Base-by-base conservation (phyloP, 2,113 vertebrate species). In the Megaleporinus macrocephalus region DNA sequence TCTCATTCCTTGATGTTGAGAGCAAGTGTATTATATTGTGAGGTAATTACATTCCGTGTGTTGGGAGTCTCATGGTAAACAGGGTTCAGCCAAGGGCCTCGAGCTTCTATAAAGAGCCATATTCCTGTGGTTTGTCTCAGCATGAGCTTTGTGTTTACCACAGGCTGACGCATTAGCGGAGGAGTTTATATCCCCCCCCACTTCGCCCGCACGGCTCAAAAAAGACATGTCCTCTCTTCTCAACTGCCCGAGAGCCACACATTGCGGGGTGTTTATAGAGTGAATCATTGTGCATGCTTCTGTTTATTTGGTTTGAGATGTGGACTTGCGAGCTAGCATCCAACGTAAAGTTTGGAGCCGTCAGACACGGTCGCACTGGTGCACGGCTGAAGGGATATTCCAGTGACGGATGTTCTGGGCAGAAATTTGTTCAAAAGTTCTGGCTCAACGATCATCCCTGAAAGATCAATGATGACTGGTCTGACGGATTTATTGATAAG, bases 401-500 rank as follows among this genome's bases (percentile, higher is more conserved):
- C 49, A 80, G 22, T 76, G 78, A 83, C 77, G 57, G 69, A 83
- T 78, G 33, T 29, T 63, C 47, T n/a, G 24, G 49, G 68, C 57
- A 65, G 44, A 78, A 69, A 76, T 73, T 27, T 57, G 33, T 71
- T 74, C 73, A 61, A 49, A 22, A 78, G 79, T 47, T 73, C 62
- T 73, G 44, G 66, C 44, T 33, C 63, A 65, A 7, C 2, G 30
- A 57, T 61, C 33, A 4, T 75, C 33, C 70, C 77, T 36, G 75
- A 68, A 77, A 78, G 81, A 83, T 77, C 68, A 73, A 68, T 20
- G 81, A 76, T 76, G 77, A 79, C 81, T 57, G 59, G 80, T 51
- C 66, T 76, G 81, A 83, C 81, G 57, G 84, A 86, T 86, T 86
- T 86, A 83, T 83, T 83, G 81, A 83, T 80, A 74, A 65, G 53